Base-by-base conservation (phyloP, 2,888 invertebrate genomes). In the Eupithecia pulchellata region DNA sequence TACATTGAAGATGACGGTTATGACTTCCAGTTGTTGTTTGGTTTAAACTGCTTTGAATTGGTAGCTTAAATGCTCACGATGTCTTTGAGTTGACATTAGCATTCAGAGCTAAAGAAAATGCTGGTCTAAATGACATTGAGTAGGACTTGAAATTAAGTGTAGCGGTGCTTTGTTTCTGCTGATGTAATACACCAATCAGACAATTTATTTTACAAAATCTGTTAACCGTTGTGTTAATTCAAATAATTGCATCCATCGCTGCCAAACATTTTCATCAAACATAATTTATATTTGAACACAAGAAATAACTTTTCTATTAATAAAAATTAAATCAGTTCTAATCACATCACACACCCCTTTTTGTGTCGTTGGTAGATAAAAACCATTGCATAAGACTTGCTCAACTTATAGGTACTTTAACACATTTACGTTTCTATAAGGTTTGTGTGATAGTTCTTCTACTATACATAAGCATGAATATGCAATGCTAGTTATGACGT, bases 31-130 rank as follows among this genome's bases (percentile, higher is more conserved):
- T 58, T 17, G 57, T 62, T 62, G 61, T 69, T 71, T 63, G 64
- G 73, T 75, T 64, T 14, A 11, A 67, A 75, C 73, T 67, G 67
- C 62, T 42, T 55, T 32, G 25, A 66, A 58, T 63, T 58, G 66
- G 70, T 58, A 62, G 13, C 29, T 29, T 29, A 29, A 57, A 57
- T 57, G 29, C 29, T 57, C 57, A 17, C 6, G 14, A 52, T 25
- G 52, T 52, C 11, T 52, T 52, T 52, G 2, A 52, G 25, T 25
- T 52, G 47, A 52, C 47, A 11, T 52, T 52, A 52, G 47, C 3
- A 52, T 25, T 20, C 25, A 25, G 25, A 25, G 13, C 11, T 20
- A 52, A 47, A 47, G 47, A 47, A n/a, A 52, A 52, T 52, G 11
- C 11, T 25, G 52, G 11, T 13, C 25, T 20, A 6, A 39, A n/a